Evolutionary conservation across 2,113 vertebrate species (phyloP).

Genomic region (Pteruthius melanotis): DNA sequence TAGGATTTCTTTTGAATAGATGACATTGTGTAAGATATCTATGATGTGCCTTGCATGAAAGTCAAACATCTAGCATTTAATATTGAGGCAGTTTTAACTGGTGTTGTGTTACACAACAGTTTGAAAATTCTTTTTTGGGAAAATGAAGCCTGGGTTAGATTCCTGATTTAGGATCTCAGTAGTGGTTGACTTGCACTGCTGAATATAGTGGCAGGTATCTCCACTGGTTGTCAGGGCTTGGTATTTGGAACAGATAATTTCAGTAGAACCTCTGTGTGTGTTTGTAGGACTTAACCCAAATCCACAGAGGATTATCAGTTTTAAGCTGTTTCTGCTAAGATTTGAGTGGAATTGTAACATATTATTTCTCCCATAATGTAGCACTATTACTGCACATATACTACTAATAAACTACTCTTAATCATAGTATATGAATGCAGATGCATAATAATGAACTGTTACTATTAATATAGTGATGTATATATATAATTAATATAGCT

Average conservation of each 20-base stretch:
- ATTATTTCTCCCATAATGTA: background rate
- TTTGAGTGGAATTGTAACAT: background rate
- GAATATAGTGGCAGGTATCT: background rate
- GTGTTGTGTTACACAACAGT: background rate
- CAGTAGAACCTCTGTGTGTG: background rate
- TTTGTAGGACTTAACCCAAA: conserved; percentile 38
- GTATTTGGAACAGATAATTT: background rate
- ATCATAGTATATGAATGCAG: background rate
- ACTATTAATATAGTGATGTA: background rate
- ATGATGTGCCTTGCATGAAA: background rate
- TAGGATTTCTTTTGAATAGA: background rate
- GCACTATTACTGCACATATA: background rate
- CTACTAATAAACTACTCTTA: background rate
- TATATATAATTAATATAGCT: background rate
- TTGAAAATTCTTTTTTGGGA: background rate
- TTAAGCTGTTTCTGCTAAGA: conserved; percentile 31
- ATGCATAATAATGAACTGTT: background rate
- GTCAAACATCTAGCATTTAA: background rate
- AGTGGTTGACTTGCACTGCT: background rate
- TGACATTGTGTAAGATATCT: background rate
- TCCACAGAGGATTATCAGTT: conserved; percentile 30
- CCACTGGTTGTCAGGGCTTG: background rate
- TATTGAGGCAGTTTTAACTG: background rate
- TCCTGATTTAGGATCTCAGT: background rate
- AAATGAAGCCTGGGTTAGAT: background rate